A percentile compares a stretch with the other conserved stretches of the same genome.
These are phyloP conservation scores for Scolopax bukidnonensis DNA, from an alignment of 2,797 vertebrate species.

Conservation along the genomic window DNA sequence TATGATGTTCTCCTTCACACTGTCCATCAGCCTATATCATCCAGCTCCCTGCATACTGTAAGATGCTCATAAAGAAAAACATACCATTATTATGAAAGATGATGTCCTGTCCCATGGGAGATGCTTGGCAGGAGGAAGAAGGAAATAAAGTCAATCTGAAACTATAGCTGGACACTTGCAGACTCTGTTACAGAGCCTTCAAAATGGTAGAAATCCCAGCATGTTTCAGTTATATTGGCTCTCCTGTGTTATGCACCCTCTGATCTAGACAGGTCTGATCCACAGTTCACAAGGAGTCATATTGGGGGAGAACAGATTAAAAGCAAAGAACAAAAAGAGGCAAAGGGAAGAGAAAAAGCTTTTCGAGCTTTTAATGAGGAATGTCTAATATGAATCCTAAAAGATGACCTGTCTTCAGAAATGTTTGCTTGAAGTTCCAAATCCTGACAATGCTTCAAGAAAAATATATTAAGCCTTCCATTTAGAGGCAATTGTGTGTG, in stretches of 20 bases:
- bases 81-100: not conserved
- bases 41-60: not conserved
- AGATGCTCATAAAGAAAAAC: not conserved
- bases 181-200: not conserved
- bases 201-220: not conserved
- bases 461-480: not conserved
- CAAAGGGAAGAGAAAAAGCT: not conserved
- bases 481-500: not conserved
- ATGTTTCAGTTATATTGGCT: not conserved
- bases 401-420: not conserved
- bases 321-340: not conserved
- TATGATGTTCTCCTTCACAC: not conserved
- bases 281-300: not conserved
- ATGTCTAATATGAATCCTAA: not conserved
- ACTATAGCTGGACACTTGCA: not conserved
- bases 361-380: not conserved
- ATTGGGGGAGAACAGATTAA: not conserved
- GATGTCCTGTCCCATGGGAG: not conserved
- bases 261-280: not conserved
- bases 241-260: not conserved
- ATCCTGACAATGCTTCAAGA: not conserved
- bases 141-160: constrained; percentile 2
- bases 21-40: not conserved
- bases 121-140: not conserved
- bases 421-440: not conserved